Evolutionary conservation across 2,113 vertebrate genomes (phyloP), one percentile per base, ranked within the genome.

Genomic region (Hemicordylus capensis): DNA sequence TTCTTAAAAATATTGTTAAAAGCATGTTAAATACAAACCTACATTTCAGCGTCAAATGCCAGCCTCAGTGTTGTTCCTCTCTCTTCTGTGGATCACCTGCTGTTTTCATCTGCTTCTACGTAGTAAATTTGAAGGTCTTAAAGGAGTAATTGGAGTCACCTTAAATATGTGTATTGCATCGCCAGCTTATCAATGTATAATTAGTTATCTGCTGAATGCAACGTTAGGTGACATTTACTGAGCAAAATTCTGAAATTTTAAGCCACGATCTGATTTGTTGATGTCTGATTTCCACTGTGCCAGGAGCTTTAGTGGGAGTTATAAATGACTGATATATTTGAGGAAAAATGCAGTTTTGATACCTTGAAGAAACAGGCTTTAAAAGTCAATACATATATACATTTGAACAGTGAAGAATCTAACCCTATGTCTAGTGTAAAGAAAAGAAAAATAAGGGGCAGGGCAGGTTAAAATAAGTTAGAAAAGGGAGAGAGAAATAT

Each of bases 131-230:
- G n/a, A n/a, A n/a, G n/a, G n/a, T n/a, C n/a, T n/a, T n/a, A n/a
- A n/a, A n/a, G n/a, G n/a, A n/a, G n/a, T n/a, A n/a, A n/a, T n/a
- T n/a, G n/a, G n/a, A n/a, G n/a, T n/a, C n/a, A n/a, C n/a, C n/a
- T n/a, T n/a, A n/a, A n/a, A n/a, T n/a, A n/a, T n/a, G n/a, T n/a
- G n/a, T n/a, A n/a, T n/a, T n/a, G n/a, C n/a, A n/a, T n/a, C n/a
- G n/a, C n/a, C n/a, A n/a, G n/a, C n/a, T n/a, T n/a, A n/a, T n/a
- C n/a, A n/a, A n/a, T n/a, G n/a, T n/a, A n/a, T n/a, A n/a, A n/a
- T n/a, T n/a, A n/a, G n/a, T n/a, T 92, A 92, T 93, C 85, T 89
- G 80, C 81, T 84, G 66, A 88, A 80, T 67, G 66, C 85, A 90
- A 64, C 4, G 91, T 44, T 56, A 4, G 44, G 82, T 34, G 87